A percentile compares a stretch with the other conserved stretches of the same genome.
These are phyloP conservation scores for Halocynthia aurantium DNA, from an alignment of 23 tunicate species.

Conservation along the genomic window DNA sequence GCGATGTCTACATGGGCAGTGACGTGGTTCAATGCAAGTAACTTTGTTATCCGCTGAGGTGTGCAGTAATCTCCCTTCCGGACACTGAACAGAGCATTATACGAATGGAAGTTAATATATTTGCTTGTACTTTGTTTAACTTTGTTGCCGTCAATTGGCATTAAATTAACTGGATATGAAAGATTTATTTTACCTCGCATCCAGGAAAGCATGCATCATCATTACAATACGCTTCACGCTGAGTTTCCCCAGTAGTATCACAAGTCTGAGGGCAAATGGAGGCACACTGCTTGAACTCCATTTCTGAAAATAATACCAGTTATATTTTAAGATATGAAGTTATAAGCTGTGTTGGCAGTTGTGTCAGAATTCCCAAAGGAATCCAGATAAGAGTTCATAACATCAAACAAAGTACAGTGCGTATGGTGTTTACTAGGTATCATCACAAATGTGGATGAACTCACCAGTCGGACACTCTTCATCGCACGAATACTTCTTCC, in stretches of 20 bases:
- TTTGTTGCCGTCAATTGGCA: not conserved
- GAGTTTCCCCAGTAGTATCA: conserved; percentile 5
- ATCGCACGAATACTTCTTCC: conserved; percentile 28
- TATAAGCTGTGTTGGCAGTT: no score
- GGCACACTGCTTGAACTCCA: conserved; percentile 50
- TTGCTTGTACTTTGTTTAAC: not conserved
- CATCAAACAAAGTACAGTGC: not conserved
- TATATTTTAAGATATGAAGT: no score
- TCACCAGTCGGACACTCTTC: conserved; percentile 50
- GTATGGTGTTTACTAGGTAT: no score
- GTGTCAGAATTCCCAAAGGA: not conserved
- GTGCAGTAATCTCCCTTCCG: conserved; percentile 22
- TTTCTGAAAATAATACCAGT: conserved; percentile 15
- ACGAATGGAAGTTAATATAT: not conserved
- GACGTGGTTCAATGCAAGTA: conserved; percentile 22
- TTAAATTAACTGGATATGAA: not conserved
- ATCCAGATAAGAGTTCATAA: not conserved
- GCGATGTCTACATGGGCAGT: conserved; percentile 53
- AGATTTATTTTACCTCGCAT: conserved; percentile 34
- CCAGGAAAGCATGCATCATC: conserved; percentile 57
- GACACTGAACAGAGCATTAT: conserved; percentile 25
- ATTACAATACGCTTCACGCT: not conserved
- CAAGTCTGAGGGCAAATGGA: conserved; percentile 48
- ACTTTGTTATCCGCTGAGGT: not conserved
- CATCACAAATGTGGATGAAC: not conserved